These are phyloP conservation scores for Protonemura montana DNA, from an alignment of 2,888 invertebrate species.

Conservation along the genomic window DNA sequence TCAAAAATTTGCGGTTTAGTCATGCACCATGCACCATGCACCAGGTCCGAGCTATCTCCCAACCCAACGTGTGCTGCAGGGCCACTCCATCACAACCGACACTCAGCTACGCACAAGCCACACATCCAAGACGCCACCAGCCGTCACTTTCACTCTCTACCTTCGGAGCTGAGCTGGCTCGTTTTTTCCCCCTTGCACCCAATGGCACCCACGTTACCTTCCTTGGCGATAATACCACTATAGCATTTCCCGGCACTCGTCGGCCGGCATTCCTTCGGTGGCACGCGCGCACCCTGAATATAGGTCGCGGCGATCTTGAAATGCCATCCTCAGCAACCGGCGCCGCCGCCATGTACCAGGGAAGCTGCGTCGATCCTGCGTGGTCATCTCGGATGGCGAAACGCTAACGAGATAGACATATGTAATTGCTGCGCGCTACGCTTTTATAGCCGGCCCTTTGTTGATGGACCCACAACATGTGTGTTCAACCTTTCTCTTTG, in stretches of 20 bases:
- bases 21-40: no score
- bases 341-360: background rate
- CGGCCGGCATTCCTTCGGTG: background rate
- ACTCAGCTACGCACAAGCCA: background rate
- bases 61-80: no score
- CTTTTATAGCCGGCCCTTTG: background rate
- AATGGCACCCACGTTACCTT: background rate
- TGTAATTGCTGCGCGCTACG: background rate
- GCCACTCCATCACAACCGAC: background rate
- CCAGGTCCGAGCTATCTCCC: no score
- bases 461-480: no score
- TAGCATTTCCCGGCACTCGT: background rate
- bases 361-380: background rate
- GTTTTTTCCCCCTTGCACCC: background rate
- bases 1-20: no score
- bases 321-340: background rate
- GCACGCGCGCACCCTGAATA: background rate
- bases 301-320: background rate
- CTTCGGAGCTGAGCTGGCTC: background rate
- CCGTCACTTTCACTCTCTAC: background rate
- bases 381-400: background rate
- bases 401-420: background rate
- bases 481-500: background rate
- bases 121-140: background rate
- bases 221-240: background rate